Evolutionary conservation across 2,113 vertebrate species (phyloP), one percentile per base, ranked within the genome.

Genomic region (Gobio gobio): DNA sequence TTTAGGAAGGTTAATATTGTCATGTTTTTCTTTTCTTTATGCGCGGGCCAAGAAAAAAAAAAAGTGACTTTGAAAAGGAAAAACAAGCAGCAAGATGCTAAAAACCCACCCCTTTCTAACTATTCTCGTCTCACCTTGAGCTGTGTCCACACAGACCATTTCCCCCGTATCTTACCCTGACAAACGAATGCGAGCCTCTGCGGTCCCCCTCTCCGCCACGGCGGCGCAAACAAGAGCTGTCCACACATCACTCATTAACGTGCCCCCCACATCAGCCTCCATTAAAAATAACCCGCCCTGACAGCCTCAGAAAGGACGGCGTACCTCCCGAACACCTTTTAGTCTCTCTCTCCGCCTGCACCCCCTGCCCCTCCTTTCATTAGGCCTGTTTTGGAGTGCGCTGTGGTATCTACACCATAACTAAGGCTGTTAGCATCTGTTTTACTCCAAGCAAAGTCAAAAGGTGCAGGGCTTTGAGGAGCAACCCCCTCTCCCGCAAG

Each of bases 371-470:
- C 45, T 61, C 5, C 58, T 56, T 87, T 86, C 59, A 82, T 86
- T 83, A 82, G 83, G 84, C 70, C 61, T 78, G 66, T 87, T 78
- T 87, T 86, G 61, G 76, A 78, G 76, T 66, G 63, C 54, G 86
- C 85, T 76, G 72, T 85, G 85, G 85, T 88, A 78, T 85, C 83
- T 87, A 87, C 83, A 87, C 86, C 88, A 83, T 90, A 90, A 90
- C 87, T 89, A 91, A 91, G 87, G 86, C 90, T 88, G 89, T 88
- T 90, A 89, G 90, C 91, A 91, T 92, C 91, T 92, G 91, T 90
- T 89, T 90, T 89, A 90, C 91, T 92, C 89, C 90, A 91, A 91
- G 89, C 90, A 92, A 92, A 92, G 90, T 91, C 91, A 92, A 89
- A 89, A 91, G 91, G 89, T 91, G 88, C 88, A 87, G 85, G 87